Evolutionary conservation across 2,888 invertebrate genomes (phyloP).

Genomic region (Pheosia tremula): DNA sequence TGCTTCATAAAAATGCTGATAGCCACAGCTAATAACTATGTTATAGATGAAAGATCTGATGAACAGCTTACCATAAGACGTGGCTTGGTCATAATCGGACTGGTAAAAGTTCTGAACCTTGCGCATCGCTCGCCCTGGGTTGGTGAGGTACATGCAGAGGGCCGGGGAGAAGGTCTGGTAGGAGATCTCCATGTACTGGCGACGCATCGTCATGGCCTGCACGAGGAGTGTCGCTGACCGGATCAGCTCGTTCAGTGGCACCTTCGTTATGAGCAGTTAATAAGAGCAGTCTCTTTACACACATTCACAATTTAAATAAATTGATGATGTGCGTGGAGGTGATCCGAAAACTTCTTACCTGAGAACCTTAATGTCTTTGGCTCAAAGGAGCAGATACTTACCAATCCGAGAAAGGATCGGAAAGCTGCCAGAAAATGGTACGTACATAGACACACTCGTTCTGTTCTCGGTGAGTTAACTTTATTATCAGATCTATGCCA

Average conservation of each 20-base stretch:
- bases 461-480: too few species aligned
- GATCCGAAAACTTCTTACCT: too few species aligned
- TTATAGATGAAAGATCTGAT: not conserved
- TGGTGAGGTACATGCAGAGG: constrained; percentile 76
- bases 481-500: too few species aligned
- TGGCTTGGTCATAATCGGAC: constrained; percentile 68
- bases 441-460: too few species aligned
- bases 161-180: constrained; percentile 92
- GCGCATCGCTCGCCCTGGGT: constrained; percentile 26
- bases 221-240: constrained; percentile 93
- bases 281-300: not conserved
- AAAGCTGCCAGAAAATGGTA: too few species aligned
- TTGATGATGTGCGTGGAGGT: too few species aligned
- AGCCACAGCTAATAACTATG: too few species aligned
- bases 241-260: constrained; percentile 95
- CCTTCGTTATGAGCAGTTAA: constrained; percentile 77
- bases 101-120: constrained; percentile 49
- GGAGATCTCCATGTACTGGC: constrained; percentile 94
- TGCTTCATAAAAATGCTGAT: too few species aligned
- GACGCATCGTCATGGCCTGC: constrained; percentile 92
- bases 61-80: not conserved
- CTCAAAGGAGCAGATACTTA: too few species aligned
- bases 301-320: not conserved
- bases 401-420: too few species aligned
- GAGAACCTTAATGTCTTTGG: too few species aligned